phyloP scores from a whole-genome alignment of 2,113 vertebrate genomes.

The Pelecanus crispus region DNA sequence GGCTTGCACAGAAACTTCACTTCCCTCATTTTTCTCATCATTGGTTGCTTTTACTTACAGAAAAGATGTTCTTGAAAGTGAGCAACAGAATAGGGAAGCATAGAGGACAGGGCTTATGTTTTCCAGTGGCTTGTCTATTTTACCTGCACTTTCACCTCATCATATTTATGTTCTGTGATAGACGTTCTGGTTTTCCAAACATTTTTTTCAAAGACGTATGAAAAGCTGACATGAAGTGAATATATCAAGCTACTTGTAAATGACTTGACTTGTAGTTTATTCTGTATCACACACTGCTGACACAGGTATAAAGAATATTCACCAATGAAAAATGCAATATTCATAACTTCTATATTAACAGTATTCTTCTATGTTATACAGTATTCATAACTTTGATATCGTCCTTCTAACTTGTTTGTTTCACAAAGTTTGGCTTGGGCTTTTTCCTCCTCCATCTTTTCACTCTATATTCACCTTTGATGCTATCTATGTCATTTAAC shows the following conservation, averaged over 20 bases:
- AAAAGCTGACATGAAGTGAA: not conserved
- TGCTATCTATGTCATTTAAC: not conserved
- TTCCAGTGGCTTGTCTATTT: not conserved
- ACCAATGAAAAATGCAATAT: not conserved
- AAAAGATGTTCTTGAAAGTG: not conserved
- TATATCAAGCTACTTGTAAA: not conserved
- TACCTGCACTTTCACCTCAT: not conserved
- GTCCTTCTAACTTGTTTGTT: not conserved
- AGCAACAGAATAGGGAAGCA: not conserved
- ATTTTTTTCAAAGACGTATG: not conserved
- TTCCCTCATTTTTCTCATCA: not conserved
- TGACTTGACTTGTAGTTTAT: not conserved
- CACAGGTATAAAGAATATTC: not conserved
- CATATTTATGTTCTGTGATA: not conserved
- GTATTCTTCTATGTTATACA: too few relatives aligned
- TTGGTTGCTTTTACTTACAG: not conserved
- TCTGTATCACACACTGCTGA: not conserved
- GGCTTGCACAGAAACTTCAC: not conserved
- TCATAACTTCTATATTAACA: not conserved
- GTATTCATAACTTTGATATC: not conserved
- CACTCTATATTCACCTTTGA: not conserved
- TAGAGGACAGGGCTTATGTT: not conserved
- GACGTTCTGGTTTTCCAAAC: not conserved
- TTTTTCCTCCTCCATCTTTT: fast-evolving
- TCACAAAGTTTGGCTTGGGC: not conserved